Conservation (phyloP, 1,140 invertebrate species). For the Ladona fulva region DNA sequence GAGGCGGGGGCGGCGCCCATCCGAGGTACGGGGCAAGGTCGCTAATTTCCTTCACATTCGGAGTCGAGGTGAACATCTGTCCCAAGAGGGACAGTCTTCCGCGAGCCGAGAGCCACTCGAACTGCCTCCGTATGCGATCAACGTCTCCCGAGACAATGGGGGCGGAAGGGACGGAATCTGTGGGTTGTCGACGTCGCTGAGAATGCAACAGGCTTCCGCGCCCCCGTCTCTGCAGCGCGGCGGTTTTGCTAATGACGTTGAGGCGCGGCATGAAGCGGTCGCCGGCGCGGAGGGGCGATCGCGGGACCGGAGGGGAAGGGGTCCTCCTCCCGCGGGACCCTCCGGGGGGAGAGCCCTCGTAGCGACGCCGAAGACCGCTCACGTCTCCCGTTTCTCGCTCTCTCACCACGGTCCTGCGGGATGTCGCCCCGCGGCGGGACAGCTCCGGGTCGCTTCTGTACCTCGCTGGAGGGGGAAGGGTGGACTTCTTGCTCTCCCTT, state of each 20-base stretch:
- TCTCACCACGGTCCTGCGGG: constrained; percentile 39
- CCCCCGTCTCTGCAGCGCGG: constrained; percentile 46
- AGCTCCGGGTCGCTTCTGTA: constrained; percentile 69
- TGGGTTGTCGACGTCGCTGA: neutral
- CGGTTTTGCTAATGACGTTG: constrained; percentile 77
- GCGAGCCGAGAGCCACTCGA: constrained; percentile 44
- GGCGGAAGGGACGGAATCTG: constrained; percentile 14
- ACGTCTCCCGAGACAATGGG: constrained; percentile 52
- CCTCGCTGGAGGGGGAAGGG: constrained; percentile 30
- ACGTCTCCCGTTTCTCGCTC: constrained; percentile 51
- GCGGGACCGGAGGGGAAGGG: constrained; percentile 47
- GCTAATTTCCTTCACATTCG: constrained; percentile 62
- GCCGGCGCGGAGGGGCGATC: constrained; percentile 51
- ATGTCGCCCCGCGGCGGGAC: constrained; percentile 39
- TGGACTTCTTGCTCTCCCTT: neutral
- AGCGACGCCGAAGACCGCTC: constrained; percentile 47
- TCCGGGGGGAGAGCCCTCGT: constrained; percentile 39
- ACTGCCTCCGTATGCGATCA: constrained; percentile 55
- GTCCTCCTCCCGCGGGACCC: constrained; percentile 39
- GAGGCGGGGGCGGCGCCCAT: constrained; percentile 34
- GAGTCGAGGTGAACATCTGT: constrained; percentile 71
- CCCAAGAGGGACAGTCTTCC: constrained; percentile 54
- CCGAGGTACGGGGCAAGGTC: constrained; percentile 67
- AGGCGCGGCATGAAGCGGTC: constrained; percentile 77
- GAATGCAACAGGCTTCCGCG: constrained; percentile 12